Evolutionary conservation across 2,113 vertebrate species (phyloP).

Genomic region (Paradoxurus hermaphroditus): DNA sequence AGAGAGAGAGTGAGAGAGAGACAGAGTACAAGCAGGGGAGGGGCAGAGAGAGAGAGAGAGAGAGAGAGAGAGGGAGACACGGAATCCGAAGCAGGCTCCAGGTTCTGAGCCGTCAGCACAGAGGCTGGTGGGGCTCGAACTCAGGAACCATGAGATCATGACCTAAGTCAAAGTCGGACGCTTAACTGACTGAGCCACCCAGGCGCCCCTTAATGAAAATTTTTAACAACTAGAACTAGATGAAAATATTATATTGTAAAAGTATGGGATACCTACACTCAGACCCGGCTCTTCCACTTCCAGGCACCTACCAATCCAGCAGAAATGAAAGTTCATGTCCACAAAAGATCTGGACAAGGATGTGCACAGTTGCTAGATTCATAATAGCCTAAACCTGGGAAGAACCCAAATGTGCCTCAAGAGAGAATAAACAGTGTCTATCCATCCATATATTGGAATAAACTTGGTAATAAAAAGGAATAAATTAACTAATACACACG

Average conservation of each 20-base stretch:
- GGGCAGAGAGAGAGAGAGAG: too few species aligned
- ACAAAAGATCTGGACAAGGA: not conserved
- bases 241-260: not conserved
- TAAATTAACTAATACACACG: not conserved
- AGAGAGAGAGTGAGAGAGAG: too few species aligned
- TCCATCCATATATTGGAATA: not conserved
- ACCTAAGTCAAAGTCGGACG: too few species aligned
- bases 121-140: too few species aligned
- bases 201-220: not conserved
- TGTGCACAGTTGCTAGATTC: not conserved
- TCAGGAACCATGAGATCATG: accelerated
- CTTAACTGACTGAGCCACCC: too few species aligned
- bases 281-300: not conserved
- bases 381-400: not conserved
- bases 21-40: too few species aligned
- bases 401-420: not conserved
- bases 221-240: constrained; percentile 12
- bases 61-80: too few species aligned
- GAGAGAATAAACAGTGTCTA: not conserved
- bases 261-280: not conserved
- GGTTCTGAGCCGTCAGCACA: too few species aligned
- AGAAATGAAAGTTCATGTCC: not conserved
- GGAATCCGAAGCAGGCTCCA: too few species aligned
- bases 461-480: not conserved
- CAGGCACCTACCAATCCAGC: not conserved